phyloP scores from a whole-genome alignment of 2,113 vertebrate genomes.

The Gadus macrocephalus region DNA sequence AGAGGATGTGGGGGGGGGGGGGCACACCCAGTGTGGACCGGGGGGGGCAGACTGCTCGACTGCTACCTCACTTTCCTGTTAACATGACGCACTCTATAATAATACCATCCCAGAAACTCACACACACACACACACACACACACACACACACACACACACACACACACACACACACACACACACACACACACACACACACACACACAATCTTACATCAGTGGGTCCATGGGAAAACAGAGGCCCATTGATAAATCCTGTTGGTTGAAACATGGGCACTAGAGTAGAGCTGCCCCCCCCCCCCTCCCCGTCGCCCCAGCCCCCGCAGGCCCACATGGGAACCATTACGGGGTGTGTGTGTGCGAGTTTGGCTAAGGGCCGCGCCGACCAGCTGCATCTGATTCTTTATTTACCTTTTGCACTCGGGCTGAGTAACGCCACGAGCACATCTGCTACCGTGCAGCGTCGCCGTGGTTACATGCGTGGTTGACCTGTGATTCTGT shows the following conservation, averaged over 20 bases:
- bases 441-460: conserved; percentile 81
- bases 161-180: background rate
- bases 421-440: conserved; percentile 66
- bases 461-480: conserved; percentile 76
- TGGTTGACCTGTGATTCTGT: conserved; percentile 77
- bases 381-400: conserved; percentile 75
- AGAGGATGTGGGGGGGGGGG: no score
- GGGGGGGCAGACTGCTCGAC: no score
- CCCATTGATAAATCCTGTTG: conserved; percentile 70
- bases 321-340: conserved; percentile 71
- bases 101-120: no score
- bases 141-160: background rate
- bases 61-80: no score
- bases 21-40: no score
- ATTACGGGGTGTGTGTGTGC: conserved; percentile 59
- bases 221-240: conserved; percentile 28
- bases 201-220: background rate
- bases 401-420: conserved; percentile 78
- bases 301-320: conserved; percentile 41
- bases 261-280: conserved; percentile 58
- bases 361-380: conserved; percentile 72
- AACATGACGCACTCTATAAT: no score
- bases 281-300: conserved; percentile 49
- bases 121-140: background rate
- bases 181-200: background rate